These are phyloP conservation scores for Reticulitermes lucifugus DNA, from an alignment of 2,888 invertebrate genomes.

Conservation along the genomic window DNA sequence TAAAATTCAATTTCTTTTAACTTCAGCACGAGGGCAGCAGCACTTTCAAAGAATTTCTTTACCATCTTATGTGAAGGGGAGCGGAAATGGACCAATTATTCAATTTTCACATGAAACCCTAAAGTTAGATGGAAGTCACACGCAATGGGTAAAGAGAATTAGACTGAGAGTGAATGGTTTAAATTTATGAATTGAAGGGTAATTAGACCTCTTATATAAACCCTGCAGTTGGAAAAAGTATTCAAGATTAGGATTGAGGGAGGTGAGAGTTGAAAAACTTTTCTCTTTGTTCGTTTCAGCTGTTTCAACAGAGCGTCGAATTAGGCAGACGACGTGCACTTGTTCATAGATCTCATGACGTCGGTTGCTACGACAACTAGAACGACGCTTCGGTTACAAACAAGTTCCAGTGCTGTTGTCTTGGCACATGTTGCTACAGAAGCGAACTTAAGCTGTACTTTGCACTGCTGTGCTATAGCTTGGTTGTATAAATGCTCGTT, in stretches of 20 bases:
- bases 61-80: not conserved
- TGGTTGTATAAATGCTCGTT: no score
- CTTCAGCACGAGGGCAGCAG: no score
- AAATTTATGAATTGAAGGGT: slow-evolving; percentile 34
- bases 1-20: not conserved
- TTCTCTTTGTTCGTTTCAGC: slow-evolving; percentile 20
- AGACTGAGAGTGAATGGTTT: slow-evolving; percentile 34
- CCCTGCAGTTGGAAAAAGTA: not conserved
- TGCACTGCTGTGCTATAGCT: not conserved
- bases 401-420: not conserved
- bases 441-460: not conserved
- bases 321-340: not conserved
- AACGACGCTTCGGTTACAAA: not conserved
- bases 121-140: slow-evolving; percentile 25
- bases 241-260: not conserved
- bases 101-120: slow-evolving; percentile 8
- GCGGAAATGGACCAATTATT: slow-evolving; percentile 19
- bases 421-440: not conserved
- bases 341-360: not conserved
- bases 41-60: not conserved
- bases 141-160: slow-evolving; percentile 1
- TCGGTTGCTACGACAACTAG: not conserved
- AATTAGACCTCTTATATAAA: slow-evolving; percentile 34
- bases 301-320: slow-evolving; percentile 26
- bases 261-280: slow-evolving; percentile 25